Conservation (phyloP, 1,140 invertebrate species). For the Magallana ariakensis region DNA sequence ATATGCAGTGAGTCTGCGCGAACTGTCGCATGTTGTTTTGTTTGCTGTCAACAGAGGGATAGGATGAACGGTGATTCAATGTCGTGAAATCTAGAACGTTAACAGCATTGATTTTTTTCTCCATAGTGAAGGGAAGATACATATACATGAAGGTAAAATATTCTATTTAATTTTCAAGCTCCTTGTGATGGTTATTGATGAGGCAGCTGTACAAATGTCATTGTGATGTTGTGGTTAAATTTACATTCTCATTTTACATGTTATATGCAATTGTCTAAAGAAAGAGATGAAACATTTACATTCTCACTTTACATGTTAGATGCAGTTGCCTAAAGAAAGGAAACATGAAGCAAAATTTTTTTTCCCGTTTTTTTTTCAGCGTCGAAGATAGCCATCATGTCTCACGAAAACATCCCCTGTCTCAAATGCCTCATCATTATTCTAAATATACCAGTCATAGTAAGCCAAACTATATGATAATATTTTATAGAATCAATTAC, state of each 20-base stretch:
- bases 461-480: background rate
- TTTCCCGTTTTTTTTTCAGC: background rate
- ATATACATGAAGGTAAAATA: background rate
- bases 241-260: background rate
- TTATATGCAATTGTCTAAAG: background rate
- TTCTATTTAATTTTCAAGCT: background rate
- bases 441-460: background rate
- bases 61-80: background rate
- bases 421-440: conserved; percentile 16
- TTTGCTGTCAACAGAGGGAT: background rate
- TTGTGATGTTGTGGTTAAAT: background rate
- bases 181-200: background rate
- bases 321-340: background rate
- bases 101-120: background rate
- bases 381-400: background rate
- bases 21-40: background rate
- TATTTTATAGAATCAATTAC: background rate
- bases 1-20: background rate
- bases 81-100: conserved; percentile 2
- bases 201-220: background rate
- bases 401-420: background rate
- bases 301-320: background rate
- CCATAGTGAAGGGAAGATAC: background rate
- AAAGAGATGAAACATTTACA: background rate
- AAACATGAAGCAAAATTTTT: too few relatives aligned